phyloP scores from a whole-genome alignment of 2,113 vertebrate genomes.

The Pygoscelis adeliae region DNA sequence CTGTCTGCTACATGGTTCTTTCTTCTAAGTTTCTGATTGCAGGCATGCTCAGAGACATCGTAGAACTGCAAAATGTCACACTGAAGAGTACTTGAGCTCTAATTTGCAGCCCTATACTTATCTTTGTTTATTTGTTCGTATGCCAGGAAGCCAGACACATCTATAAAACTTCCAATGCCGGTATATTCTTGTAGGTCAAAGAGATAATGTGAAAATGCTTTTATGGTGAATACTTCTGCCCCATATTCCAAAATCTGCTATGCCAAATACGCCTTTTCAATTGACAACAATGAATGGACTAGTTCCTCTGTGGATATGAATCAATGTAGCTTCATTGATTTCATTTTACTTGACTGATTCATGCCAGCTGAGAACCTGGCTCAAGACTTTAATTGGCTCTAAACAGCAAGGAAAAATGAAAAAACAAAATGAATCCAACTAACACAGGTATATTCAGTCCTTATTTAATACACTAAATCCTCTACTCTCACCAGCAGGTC shows the following conservation, averaged over 20 bases:
- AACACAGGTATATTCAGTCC: neutral
- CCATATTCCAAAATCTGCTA: neutral
- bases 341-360: slow-evolving; percentile 19
- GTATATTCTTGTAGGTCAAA: neutral
- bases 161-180: neutral
- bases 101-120: neutral
- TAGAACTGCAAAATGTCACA: neutral
- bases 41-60: neutral
- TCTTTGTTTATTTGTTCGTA: neutral
- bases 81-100: neutral
- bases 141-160: neutral
- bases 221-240: neutral
- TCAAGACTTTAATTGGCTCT: slow-evolving; percentile 14
- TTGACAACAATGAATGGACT: neutral
- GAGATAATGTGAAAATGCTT: slow-evolving; percentile 6
- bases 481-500: neutral
- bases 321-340: slow-evolving; percentile 14
- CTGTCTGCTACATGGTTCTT: neutral
- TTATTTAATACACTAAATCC: neutral
- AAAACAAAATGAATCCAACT: slow-evolving; percentile 8
- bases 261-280: neutral
- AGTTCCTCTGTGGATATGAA: neutral
- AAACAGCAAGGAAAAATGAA: neutral
- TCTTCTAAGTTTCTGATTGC: neutral
- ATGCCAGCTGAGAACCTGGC: neutral